Percentiles rank a stretch among this genome's conserved stretches.
Evolutionary conservation across 2,888 invertebrate genomes (phyloP).

Genomic region (Orgyia antiqua): DNA sequence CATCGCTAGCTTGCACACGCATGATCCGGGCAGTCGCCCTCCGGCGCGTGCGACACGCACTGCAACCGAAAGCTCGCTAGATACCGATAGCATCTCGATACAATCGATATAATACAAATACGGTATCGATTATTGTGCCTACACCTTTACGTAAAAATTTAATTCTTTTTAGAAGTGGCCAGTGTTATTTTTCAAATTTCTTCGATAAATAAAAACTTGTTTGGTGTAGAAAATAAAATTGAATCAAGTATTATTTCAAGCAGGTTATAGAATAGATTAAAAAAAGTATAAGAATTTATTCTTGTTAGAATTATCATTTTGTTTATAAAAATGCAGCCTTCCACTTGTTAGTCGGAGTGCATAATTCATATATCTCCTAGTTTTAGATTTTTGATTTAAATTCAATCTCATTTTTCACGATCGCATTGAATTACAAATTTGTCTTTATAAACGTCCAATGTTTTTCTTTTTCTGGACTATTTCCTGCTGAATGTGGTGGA

Average conservation of each 20-base stretch:
- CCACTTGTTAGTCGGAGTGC: constrained; percentile 54
- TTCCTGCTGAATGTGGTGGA: constrained; percentile 44
- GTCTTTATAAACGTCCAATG: constrained; percentile 62
- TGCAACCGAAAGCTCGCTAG: constrained; percentile 41
- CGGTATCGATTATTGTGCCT: constrained; percentile 33
- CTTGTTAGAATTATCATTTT: constrained; percentile 3
- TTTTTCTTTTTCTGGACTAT: constrained; percentile 57
- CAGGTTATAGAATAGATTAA: too few species aligned
- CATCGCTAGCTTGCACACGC: constrained; percentile 64
- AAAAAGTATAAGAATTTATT: constrained; percentile 1
- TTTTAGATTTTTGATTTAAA: constrained; percentile 48
- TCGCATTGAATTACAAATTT: constrained; percentile 74
- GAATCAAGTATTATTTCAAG: too few species aligned
- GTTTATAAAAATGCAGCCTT: constrained; percentile 44
- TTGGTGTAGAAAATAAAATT: too few species aligned
- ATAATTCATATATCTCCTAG: constrained; percentile 43
- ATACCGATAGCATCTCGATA: constrained; percentile 24
- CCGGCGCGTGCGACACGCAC: constrained; percentile 67
- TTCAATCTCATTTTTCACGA: constrained; percentile 64
- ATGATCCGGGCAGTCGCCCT: constrained; percentile 55
- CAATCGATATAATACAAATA: constrained; percentile 19
- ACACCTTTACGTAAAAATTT: constrained; percentile 25
- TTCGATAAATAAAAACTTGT: background rate
- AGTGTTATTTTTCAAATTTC: constrained; percentile 5
- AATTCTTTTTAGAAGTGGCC: constrained; percentile 14